Base-by-base conservation (phyloP, 2,888 invertebrate genomes). In the Omphaloscelis lunosa region DNA sequence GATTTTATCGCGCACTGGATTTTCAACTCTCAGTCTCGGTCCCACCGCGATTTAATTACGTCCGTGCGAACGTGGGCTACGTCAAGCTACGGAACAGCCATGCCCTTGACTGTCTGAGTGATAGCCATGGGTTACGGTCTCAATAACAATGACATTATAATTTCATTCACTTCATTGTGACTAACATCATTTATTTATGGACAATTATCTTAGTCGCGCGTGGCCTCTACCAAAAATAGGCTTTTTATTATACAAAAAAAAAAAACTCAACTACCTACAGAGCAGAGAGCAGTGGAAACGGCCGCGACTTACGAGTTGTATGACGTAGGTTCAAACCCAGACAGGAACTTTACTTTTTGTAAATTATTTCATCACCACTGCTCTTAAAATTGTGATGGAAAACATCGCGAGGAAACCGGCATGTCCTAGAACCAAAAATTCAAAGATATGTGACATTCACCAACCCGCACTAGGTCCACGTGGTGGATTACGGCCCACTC, bases 71-170 rank as follows among this genome's bases (percentile, higher is more conserved):
- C 34, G 34, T 5, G 34, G 34, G 34, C 34, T 34, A 29, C 72
- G 53, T 51, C 66, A 77, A 56, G 51, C 62, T 68, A 56, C 45
- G 58, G 65, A 75, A 78, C 34, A 45, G 45, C 51, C 29, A 48
- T 83, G 80, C 7, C 87, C 87, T 86, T 85, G 85, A 81, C 53
- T 75, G 51, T 15, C 41, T 1, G 73, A 81, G 77, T 73, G 70
- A 86, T 45, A 73, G 79, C 41, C 77, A 72, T 51, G 51, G 59
- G 63, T 77, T 58, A 74, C 77, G 39, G 65, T 75, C 73, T 67
- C 75, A 80, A 79, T 83, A 53, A 82, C 75, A 75, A 67, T 72
- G 62, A 45, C 53, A 73, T 65, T 34, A 53, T 41, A 34, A 61
- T 15, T 15, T 61, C 34, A 71, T 45, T 74, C 69, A 56, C 58